Evolutionary conservation across 2,113 vertebrate genomes (phyloP).

Genomic region (Serranochromis macrocephalus): DNA sequence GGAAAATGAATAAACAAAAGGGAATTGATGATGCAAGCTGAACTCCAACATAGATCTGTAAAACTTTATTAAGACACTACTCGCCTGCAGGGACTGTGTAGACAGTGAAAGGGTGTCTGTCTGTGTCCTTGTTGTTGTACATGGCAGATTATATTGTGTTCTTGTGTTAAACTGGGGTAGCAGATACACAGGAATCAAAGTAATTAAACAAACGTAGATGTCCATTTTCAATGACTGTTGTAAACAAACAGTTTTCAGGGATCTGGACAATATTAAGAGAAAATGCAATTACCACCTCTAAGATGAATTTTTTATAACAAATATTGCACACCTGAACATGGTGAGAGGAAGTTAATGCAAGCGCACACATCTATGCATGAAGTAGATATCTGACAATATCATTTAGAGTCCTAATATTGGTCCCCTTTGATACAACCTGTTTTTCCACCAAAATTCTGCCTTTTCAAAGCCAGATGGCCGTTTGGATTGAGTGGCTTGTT

Average conservation of each 20-base stretch:
- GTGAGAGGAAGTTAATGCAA: neutral
- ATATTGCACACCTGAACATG: neutral
- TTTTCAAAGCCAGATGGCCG: neutral
- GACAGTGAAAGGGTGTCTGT: neutral
- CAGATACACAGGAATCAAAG: neutral
- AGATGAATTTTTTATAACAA: neutral
- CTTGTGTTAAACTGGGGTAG: neutral
- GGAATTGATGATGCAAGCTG: neutral
- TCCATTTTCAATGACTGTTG: neutral
- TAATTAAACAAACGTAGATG: neutral
- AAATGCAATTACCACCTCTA: accelerated
- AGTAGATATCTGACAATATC: neutral
- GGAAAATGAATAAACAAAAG: neutral
- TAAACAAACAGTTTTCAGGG: neutral
- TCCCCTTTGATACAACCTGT: neutral
- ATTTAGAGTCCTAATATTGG: neutral
- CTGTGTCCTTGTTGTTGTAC: neutral
- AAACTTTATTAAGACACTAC: neutral
- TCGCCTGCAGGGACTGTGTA: neutral
- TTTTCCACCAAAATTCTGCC: accelerated
- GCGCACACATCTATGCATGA: neutral
- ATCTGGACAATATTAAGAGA: neutral
- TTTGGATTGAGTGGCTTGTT: neutral
- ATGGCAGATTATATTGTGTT: neutral
- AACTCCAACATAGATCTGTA: neutral